Conservation (phyloP, 2,797 vertebrate genomes). For the Numenius phaeopus region DNA sequence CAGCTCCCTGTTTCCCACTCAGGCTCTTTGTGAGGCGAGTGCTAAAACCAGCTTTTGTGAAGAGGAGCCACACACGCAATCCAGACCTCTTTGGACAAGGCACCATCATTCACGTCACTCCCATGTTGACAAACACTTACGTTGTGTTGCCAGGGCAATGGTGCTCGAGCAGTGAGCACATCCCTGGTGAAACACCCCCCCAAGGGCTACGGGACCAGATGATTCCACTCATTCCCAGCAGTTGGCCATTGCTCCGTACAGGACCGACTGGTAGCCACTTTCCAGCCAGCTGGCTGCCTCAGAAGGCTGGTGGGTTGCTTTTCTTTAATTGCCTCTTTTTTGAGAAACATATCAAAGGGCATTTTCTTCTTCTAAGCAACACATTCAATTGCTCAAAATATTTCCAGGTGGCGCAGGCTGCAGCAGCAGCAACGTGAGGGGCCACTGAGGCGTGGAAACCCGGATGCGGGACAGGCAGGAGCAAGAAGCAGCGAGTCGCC, state of each 20-base stretch:
- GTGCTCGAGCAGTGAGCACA: not conserved
- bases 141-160: constrained; percentile 50
- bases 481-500: not conserved
- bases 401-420: not conserved
- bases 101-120: not conserved
- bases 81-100: constrained; percentile 18
- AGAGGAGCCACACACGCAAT: constrained; percentile 35
- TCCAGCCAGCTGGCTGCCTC: not conserved
- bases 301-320: not conserved
- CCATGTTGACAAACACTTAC: constrained; percentile 47
- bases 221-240: constrained; percentile 36
- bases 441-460: not conserved
- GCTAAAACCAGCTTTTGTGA: constrained; percentile 49
- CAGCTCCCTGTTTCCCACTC: not conserved
- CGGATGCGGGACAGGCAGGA: not conserved
- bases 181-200: not conserved
- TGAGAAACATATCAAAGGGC: not conserved
- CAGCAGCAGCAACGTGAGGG: not conserved
- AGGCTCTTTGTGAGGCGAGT: not conserved
- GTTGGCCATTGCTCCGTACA: accelerated
- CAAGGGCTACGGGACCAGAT: not conserved
- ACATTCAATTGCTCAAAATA: not conserved
- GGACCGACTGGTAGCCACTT: not conserved
- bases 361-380: constrained; percentile 7
- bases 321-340: not conserved